Percentiles rank a stretch among this genome's conserved stretches.
Evolutionary conservation across 2,888 invertebrate species (phyloP).

Genomic region (Cotesia congregata): DNA sequence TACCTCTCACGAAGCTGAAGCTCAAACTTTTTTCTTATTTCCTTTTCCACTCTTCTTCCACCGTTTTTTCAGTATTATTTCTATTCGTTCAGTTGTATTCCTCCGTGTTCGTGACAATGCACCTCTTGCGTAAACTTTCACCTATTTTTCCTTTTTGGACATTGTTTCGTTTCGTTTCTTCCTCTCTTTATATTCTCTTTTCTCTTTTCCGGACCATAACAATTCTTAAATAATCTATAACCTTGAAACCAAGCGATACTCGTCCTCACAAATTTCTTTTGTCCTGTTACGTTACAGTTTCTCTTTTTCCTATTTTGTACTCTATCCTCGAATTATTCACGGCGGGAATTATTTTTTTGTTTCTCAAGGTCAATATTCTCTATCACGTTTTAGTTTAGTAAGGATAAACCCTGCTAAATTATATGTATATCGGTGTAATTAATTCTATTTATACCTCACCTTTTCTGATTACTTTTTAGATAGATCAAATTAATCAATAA

Average conservation of each 20-base stretch:
- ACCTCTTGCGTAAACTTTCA: slow-evolving; percentile 66
- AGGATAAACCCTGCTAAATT: not conserved
- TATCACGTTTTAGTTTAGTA: slow-evolving; percentile 20
- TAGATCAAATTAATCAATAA: not conserved
- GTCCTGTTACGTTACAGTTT: not conserved
- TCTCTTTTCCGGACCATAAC: not conserved
- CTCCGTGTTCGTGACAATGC: slow-evolving; percentile 34
- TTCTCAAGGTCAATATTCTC: slow-evolving; percentile 17
- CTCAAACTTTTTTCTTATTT: slow-evolving; percentile 59
- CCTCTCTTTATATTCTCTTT: not conserved
- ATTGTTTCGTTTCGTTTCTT: slow-evolving; percentile 24
- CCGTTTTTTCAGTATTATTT: slow-evolving; percentile 35
- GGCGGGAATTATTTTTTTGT: slow-evolving; percentile 24
- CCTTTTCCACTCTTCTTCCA: slow-evolving; percentile 33
- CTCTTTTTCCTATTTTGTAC: not conserved
- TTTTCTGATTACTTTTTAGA: not conserved
- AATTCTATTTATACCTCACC: not conserved
- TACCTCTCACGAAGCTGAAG: slow-evolving; percentile 62
- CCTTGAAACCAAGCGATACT: slow-evolving; percentile 30
- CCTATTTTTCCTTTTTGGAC: slow-evolving; percentile 59
- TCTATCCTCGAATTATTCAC: slow-evolving; percentile 37
- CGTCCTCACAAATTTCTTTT: slow-evolving; percentile 8
- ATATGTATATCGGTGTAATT: not conserved
- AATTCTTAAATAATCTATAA: slow-evolving; percentile 1
- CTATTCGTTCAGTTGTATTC: slow-evolving; percentile 34